Evolutionary conservation across 2,113 vertebrate species (phyloP).

Genomic region (Brachirus orientalis): DNA sequence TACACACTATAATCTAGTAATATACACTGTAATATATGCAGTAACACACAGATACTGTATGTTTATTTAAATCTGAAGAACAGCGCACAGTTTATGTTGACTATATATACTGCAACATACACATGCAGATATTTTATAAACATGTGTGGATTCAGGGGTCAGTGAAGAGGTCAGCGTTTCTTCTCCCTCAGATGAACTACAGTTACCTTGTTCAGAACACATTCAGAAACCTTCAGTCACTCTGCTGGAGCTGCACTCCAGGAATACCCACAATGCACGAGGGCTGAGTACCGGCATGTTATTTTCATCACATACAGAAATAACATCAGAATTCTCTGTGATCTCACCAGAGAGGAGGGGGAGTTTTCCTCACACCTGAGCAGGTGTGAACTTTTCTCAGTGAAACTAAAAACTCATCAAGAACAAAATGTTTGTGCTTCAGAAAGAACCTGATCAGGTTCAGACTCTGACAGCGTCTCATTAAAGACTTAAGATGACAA

Average conservation of each 20-base stretch:
- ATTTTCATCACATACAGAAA: neutral
- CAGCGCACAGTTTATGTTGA: too few relatives aligned
- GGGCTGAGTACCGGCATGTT: too few relatives aligned
- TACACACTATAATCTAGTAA: neutral
- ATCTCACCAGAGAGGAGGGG: neutral
- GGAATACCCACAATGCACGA: too few relatives aligned
- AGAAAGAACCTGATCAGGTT: neutral
- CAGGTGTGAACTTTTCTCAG: constrained; percentile 5
- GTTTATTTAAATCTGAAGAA: too few relatives aligned
- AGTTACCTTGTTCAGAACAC: too few relatives aligned
- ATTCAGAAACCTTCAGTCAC: too few relatives aligned
- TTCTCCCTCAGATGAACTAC: too few relatives aligned
- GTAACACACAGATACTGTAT: neutral
- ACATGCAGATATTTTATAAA: too few relatives aligned
- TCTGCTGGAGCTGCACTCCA: too few relatives aligned
- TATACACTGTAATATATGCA: neutral
- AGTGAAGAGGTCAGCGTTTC: too few relatives aligned
- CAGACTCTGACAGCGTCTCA: neutral
- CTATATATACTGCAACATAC: too few relatives aligned
- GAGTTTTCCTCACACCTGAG: neutral
- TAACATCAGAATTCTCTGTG: neutral
- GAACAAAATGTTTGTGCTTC: constrained; percentile 1
- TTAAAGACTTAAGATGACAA: constrained; percentile 11
- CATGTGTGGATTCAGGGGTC: too few relatives aligned
- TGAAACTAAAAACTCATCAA: constrained; percentile 11